A percentile compares a stretch with the other conserved stretches of the same genome.
Evolutionary conservation across 2,888 invertebrate species (phyloP).

Genomic region (Agriopis aurantiaria): DNA sequence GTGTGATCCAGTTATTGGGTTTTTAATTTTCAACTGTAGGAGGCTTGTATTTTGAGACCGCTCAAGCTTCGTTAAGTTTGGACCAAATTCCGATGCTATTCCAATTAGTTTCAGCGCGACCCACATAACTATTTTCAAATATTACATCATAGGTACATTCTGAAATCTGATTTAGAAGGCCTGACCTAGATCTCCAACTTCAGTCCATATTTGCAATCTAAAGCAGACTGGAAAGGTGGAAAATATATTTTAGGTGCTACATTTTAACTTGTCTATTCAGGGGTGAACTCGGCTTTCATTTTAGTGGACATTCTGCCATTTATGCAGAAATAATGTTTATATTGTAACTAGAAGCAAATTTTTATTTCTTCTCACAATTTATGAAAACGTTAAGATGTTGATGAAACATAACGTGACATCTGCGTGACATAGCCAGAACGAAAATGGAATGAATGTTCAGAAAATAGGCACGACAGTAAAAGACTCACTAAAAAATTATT

Average conservation of each 20-base stretch:
- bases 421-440: too few species aligned
- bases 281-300: not conserved
- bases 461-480: not conserved
- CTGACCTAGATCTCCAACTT: conserved; percentile 28
- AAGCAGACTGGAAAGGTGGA: conserved; percentile 3
- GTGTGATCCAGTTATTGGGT: too few species aligned
- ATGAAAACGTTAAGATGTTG: too few species aligned
- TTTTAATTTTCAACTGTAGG: not conserved
- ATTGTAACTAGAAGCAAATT: too few species aligned
- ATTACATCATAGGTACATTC: conserved; percentile 13
- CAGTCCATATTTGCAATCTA: conserved; percentile 16
- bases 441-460: not conserved
- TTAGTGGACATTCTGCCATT: not conserved
- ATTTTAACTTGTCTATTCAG: conserved; percentile 1
- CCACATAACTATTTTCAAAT: conserved; percentile 20
- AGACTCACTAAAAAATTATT: too few species aligned
- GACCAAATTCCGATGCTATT: not conserved
- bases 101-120: conserved; percentile 5
- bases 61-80: not conserved
- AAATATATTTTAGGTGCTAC: conserved; percentile 1
- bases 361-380: too few species aligned
- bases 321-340: not conserved
- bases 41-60: not conserved
- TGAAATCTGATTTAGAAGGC: conserved; percentile 19
- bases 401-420: too few species aligned